Evolutionary conservation across 2,888 invertebrate genomes (phyloP).

Genomic region (Rhynchonema sp.): DNA sequence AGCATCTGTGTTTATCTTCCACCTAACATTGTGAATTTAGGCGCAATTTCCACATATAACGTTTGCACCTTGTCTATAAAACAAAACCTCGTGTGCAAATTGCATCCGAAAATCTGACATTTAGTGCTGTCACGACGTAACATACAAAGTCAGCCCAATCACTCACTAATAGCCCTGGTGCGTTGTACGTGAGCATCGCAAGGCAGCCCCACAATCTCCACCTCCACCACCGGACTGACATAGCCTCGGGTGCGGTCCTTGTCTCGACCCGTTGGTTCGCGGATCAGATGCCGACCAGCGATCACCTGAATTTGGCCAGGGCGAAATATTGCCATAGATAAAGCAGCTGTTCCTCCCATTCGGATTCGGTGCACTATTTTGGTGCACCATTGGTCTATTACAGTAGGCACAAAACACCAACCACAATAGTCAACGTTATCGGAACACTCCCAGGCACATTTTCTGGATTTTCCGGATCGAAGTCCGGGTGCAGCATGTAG

Average conservation of each 20-base stretch:
- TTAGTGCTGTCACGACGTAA: background rate
- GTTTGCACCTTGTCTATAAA: too few relatives aligned
- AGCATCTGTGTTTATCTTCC: too few relatives aligned
- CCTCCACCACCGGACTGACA: constrained; percentile 71
- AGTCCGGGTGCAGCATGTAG: constrained; percentile 54
- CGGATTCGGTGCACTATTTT: too few relatives aligned
- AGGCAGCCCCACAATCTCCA: constrained; percentile 69
- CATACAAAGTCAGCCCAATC: constrained; percentile 1
- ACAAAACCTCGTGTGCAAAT: too few relatives aligned
- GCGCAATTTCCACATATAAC: too few relatives aligned
- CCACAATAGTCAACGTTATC: constrained; percentile 4
- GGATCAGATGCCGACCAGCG: constrained; percentile 67
- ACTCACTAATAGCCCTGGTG: constrained; percentile 49
- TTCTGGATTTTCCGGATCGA: constrained; percentile 49
- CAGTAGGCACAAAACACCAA: background rate
- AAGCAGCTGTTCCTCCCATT: too few relatives aligned
- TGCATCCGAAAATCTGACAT: too few relatives aligned
- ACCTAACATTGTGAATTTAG: too few relatives aligned
- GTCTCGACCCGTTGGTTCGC: constrained; percentile 39
- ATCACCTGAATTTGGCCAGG: constrained; percentile 52
- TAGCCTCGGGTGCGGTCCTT: constrained; percentile 37
- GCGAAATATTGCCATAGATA: too few relatives aligned
- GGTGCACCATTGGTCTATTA: background rate
- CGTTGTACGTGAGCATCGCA: constrained; percentile 53
- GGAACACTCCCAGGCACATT: constrained; percentile 12